phyloP scores from a whole-genome alignment of 2,797 vertebrate species.

The Nannoperca obscura region DNA sequence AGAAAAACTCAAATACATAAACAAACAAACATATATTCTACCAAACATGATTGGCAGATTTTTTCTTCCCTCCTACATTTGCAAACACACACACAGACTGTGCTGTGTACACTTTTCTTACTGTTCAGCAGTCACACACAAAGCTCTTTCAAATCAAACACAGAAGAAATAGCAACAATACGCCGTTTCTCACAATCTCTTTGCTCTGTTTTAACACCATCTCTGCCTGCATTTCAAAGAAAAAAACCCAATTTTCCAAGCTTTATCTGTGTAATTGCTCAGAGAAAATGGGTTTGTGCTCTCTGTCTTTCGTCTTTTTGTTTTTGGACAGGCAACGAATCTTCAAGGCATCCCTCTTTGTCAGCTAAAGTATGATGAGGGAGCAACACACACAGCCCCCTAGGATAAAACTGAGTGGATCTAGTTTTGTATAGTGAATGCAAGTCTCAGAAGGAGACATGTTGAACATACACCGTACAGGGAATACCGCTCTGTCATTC shows the following conservation, averaged over 20 bases:
- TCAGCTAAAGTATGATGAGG: constrained; percentile 61
- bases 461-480: constrained; percentile 34
- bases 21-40: constrained; percentile 2
- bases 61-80: neutral
- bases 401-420: constrained; percentile 53
- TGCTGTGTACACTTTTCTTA: neutral
- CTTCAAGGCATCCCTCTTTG: constrained; percentile 67
- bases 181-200: constrained; percentile 51
- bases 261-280: constrained; percentile 77
- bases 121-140: constrained; percentile 24
- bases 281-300: constrained; percentile 72
- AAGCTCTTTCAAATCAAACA: constrained; percentile 54
- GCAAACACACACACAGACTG: neutral
- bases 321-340: constrained; percentile 67
- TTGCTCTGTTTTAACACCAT: constrained; percentile 63
- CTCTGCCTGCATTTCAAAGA: constrained; percentile 66
- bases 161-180: constrained; percentile 53
- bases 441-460: constrained; percentile 47
- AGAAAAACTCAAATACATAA: constrained; percentile 21
- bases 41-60: constrained; percentile 11
- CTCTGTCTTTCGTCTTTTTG: constrained; percentile 61
- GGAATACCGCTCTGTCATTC: constrained; percentile 3
- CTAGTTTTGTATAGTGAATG: constrained; percentile 39
- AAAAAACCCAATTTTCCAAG: constrained; percentile 55
- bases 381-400: constrained; percentile 47